Conservation (phyloP, 2,888 invertebrate species). For the Electrophaes corylata region DNA sequence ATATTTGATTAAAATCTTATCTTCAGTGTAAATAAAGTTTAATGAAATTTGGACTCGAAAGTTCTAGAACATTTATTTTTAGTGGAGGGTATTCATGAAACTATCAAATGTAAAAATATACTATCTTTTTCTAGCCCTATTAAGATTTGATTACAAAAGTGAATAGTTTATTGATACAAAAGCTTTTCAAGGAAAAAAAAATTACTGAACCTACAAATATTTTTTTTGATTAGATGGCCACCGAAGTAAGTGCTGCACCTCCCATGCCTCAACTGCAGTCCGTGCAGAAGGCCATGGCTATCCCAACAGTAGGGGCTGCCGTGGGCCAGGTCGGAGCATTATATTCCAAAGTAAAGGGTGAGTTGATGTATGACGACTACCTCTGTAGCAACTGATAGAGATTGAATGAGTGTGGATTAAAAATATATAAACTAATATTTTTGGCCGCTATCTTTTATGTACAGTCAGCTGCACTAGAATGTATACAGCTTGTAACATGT, state of each 20-base stretch:
- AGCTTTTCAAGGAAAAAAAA: not conserved
- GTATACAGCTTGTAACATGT: too few relatives aligned
- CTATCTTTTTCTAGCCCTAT: slow-evolving; percentile 9
- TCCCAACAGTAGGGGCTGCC: slow-evolving; percentile 83
- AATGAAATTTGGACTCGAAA: not conserved
- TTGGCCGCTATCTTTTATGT: too few relatives aligned
- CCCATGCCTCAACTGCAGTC: slow-evolving; percentile 73
- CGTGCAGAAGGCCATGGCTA: slow-evolving; percentile 79
- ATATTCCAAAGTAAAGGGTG: slow-evolving; percentile 82
- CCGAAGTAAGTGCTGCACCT: slow-evolving; percentile 67
- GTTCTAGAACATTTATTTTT: slow-evolving; percentile 6
- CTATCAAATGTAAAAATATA: too few relatives aligned
- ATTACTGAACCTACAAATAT: too few relatives aligned
- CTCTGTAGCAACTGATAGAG: too few relatives aligned
- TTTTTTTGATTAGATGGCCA: slow-evolving; percentile 62
- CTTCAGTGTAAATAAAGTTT: not conserved
- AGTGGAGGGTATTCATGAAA: not conserved
- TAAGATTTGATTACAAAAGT: not conserved
- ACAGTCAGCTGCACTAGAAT: too few relatives aligned
- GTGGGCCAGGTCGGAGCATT: slow-evolving; percentile 83
- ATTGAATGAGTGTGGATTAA: too few relatives aligned
- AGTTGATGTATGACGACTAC: not conserved
- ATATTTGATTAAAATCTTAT: not conserved
- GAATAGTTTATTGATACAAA: not conserved
- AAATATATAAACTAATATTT: too few relatives aligned